Percentiles rank a stretch among this genome's conserved stretches.
Conservation (phyloP, 1,140 invertebrate genomes). For the Stegodyphus dumicola region DNA sequence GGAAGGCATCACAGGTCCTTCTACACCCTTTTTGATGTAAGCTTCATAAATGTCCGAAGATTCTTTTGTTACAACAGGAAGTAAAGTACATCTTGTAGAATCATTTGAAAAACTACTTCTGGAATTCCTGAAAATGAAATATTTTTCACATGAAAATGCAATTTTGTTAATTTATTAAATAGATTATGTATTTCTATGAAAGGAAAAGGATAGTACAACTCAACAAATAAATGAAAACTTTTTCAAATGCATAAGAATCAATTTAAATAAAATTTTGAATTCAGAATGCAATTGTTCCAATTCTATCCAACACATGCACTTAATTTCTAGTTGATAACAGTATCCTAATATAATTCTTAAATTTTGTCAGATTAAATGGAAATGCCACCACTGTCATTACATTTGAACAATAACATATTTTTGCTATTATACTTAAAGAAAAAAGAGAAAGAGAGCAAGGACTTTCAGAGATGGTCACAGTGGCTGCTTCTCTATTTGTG, state of each 20-base stretch:
- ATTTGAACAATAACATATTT: too few species aligned
- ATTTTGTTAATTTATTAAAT: slow-evolving; percentile 31
- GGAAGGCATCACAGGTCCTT: slow-evolving; percentile 69
- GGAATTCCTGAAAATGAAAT: slow-evolving; percentile 70
- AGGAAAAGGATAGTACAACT: not conserved
- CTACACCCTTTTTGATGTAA: slow-evolving; percentile 72
- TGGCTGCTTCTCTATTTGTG: too few species aligned
- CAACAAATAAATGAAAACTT: not conserved
- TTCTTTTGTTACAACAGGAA: slow-evolving; percentile 74
- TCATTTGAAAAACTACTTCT: slow-evolving; percentile 71
- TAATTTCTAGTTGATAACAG: not conserved
- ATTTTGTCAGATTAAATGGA: too few species aligned
- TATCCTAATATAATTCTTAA: too few species aligned
- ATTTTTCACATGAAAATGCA: slow-evolving; percentile 68
- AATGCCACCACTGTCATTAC: too few species aligned
- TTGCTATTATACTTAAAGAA: too few species aligned
- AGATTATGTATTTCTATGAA: slow-evolving; percentile 62
- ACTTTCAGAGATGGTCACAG: too few species aligned
- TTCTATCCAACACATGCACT: not conserved
- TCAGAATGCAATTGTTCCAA: not conserved
- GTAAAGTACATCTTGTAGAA: slow-evolving; percentile 70
- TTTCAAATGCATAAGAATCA: not conserved
- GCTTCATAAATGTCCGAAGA: slow-evolving; percentile 77
- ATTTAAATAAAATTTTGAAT: not conserved
- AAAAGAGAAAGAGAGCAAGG: too few species aligned